Evolutionary conservation across 2,113 vertebrate genomes (phyloP).

Genomic region (Hemiscyllium ocellatum): DNA sequence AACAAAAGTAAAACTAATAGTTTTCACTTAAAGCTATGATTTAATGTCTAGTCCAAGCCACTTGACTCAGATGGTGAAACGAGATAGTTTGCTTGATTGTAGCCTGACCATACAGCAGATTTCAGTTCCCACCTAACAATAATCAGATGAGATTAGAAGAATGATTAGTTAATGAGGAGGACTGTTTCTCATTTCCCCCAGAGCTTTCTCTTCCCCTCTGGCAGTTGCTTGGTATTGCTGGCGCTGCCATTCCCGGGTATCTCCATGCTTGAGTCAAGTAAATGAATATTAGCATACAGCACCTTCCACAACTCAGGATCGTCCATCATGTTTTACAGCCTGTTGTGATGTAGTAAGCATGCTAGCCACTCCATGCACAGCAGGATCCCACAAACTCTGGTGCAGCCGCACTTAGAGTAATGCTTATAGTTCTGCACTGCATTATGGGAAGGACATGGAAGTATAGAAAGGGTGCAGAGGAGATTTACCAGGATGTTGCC

Average conservation of each 20-base stretch:
- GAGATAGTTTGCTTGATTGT: neutral
- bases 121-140: neutral
- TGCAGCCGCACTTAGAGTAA: no score
- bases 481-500: no score
- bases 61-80: neutral
- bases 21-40: neutral
- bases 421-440: no score
- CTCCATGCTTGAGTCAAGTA: neutral
- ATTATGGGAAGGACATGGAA: no score
- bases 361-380: neutral
- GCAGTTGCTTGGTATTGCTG: neutral
- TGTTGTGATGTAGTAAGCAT: neutral
- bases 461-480: no score
- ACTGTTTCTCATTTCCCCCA: neutral
- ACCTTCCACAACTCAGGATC: neutral
- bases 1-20: neutral
- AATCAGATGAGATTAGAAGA: neutral
- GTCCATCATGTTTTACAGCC: neutral
- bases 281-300: neutral
- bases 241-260: neutral
- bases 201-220: neutral
- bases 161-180: neutral
- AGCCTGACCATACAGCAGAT: neutral
- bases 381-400: neutral
- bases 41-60: neutral